Evolutionary conservation across 2,113 vertebrate species (phyloP), one percentile per base, ranked within the genome.

Genomic region (Psittacara wagleri): DNA sequence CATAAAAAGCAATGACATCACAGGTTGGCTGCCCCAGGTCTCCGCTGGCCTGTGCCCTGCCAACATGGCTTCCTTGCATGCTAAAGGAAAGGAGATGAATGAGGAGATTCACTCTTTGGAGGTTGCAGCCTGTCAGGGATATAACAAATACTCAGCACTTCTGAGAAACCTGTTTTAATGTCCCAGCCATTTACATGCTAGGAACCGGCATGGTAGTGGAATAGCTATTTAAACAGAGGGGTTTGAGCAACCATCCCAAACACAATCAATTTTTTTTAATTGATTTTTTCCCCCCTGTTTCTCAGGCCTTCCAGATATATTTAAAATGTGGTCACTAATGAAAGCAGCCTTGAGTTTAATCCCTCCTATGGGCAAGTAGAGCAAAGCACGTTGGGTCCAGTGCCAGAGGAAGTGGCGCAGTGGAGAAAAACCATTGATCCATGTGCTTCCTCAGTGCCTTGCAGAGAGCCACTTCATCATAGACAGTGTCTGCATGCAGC

Each of bases 91-190:
- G 27, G 55, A 55, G 62, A 94, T 24, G 66, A 90, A 94, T 44
- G 33, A 89, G 44, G 31, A 41, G 6, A 76, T 85, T 88, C 24
- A 43, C 19, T 68, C 54, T 57, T 61, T 5, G 9, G 63, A 51
- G 74, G 44, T 5, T 91, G 64, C 64, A 82, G 63, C 44, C 44
- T 66, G 23, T 49, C 64, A 43, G 59, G 43, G 49, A 51, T 68
- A 52, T 63, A 84, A 24, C 22, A 59, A 73, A 52, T 59, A 76
- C 69, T 94, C 92, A 93, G 78, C 83, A 75, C 16, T 92, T 96
- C 64, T 31, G 48, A 59, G 72, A 85, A 57, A 33, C 35, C 66
- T 86, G 46, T 35, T 90, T 59, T 74, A 91, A 87, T 67, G 86
- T 78, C n/a, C 68, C 63, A 61, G 44, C 41, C 75, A 83, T 61